These are phyloP conservation scores for Falco punctatus DNA, from an alignment of 2,113 vertebrate species.

Conservation along the genomic window DNA sequence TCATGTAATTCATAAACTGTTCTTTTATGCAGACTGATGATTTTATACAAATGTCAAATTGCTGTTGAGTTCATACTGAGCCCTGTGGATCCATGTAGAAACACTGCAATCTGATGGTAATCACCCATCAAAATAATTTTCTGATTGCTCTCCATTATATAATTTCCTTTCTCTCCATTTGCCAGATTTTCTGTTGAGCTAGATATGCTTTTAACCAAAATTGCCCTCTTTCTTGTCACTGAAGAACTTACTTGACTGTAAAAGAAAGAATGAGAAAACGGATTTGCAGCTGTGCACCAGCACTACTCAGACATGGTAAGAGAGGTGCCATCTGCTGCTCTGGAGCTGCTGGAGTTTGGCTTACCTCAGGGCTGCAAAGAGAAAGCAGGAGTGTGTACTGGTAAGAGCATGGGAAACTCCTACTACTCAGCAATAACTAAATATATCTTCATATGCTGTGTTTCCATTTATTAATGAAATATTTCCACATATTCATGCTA, in stretches of 20 bases:
- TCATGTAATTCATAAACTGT: background rate
- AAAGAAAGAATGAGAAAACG: background rate
- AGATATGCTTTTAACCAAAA: constrained; percentile 28
- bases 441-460: background rate
- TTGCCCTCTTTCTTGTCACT: background rate
- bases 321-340: background rate
- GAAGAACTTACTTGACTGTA: background rate
- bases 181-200: background rate
- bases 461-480: background rate
- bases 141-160: constrained; percentile 10
- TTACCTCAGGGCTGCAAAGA: background rate
- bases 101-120: constrained; percentile 18
- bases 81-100: constrained; percentile 1
- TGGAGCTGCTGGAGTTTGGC: background rate
- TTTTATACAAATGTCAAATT: constrained; percentile 17
- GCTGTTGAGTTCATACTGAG: background rate
- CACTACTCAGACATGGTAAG: background rate
- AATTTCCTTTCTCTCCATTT: constrained; percentile 21
- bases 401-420: background rate
- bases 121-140: constrained; percentile 21
- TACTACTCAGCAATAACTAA: background rate
- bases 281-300: background rate
- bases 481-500: background rate
- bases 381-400: background rate
- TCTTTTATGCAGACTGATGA: background rate